phyloP scores from a whole-genome alignment of 2,888 invertebrate genomes.

The Lucinisca nassula region DNA sequence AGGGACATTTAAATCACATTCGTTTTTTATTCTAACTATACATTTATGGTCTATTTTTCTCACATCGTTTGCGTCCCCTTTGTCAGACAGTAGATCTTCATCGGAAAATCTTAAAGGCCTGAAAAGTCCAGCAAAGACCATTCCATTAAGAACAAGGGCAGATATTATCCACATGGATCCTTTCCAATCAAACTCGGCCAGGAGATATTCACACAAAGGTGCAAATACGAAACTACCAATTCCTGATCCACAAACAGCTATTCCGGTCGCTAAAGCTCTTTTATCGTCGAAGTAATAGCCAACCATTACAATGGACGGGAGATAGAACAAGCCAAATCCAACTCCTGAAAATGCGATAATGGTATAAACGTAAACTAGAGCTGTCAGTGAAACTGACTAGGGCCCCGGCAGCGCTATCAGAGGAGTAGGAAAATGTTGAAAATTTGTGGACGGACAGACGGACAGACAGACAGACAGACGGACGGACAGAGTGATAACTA shows the following conservation, averaged over 20 bases:
- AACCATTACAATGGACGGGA: conserved; percentile 97
- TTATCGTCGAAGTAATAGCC: conserved; percentile 99
- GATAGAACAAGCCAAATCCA: conserved; percentile 97
- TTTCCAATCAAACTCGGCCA: conserved; percentile 92
- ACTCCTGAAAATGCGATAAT: conserved; percentile 91
- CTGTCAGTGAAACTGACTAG: too few relatives aligned
- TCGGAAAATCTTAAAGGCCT: conserved; percentile 91
- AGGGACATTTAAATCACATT: background rate
- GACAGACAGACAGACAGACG: too few relatives aligned
- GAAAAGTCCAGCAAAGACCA: conserved; percentile 94
- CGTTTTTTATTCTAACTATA: background rate
- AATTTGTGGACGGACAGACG: too few relatives aligned
- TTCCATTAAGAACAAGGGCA: conserved; percentile 93
- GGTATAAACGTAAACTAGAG: too few relatives aligned
- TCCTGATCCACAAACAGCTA: conserved; percentile 98
- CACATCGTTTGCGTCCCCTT: conserved; percentile 1
- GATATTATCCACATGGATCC: conserved; percentile 93
- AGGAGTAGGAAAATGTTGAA: too few relatives aligned
- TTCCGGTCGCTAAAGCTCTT: conserved; percentile 97
- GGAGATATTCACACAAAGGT: conserved; percentile 92
- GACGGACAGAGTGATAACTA: too few relatives aligned
- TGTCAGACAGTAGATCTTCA: background rate
- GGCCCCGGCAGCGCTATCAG: too few relatives aligned
- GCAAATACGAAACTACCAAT: conserved; percentile 96
- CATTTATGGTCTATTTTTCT: conserved; percentile 4